These are phyloP conservation scores for Polypterus senegalus DNA, from an alignment of 2,113 vertebrate species.

Conservation along the genomic window DNA sequence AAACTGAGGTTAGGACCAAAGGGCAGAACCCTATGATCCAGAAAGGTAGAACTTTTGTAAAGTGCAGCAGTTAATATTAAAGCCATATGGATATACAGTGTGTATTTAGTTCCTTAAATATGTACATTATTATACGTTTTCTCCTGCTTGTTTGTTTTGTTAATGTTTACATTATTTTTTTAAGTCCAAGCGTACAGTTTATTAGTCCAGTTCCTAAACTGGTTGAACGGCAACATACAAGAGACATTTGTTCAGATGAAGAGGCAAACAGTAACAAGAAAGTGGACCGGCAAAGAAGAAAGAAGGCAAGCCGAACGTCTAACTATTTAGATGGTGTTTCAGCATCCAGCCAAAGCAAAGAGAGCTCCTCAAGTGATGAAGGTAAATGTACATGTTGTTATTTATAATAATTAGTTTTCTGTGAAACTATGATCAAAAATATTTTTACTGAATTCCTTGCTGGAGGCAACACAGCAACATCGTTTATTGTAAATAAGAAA, in stretches of 20 bases:
- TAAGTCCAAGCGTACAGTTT: slow-evolving; percentile 21
- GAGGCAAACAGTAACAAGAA: slow-evolving; percentile 8
- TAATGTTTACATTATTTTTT: slow-evolving; percentile 20
- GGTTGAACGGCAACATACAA: neutral
- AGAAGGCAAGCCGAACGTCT: slow-evolving; percentile 13
- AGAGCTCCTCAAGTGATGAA: neutral
- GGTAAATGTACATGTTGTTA: neutral
- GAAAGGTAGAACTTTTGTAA: too few species aligned
- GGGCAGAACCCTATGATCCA: too few species aligned
- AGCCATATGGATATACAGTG: too few species aligned
- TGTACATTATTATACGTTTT: too few species aligned
- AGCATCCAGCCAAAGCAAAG: neutral
- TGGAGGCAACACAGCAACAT: too few species aligned
- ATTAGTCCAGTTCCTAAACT: slow-evolving; percentile 7
- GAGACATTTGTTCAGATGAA: slow-evolving; percentile 2
- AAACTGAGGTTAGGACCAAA: too few species aligned
- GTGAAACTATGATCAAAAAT: too few species aligned
- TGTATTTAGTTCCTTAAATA: too few species aligned
- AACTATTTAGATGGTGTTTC: neutral
- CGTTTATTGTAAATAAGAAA: too few species aligned
- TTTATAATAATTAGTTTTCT: too few species aligned
- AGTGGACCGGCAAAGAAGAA: slow-evolving; percentile 22
- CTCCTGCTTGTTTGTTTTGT: slow-evolving; percentile 1
- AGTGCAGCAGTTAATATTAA: too few species aligned
- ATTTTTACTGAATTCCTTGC: too few species aligned